phyloP scores from a whole-genome alignment of 1,140 invertebrate species.

The Euura saliciscinereae region DNA sequence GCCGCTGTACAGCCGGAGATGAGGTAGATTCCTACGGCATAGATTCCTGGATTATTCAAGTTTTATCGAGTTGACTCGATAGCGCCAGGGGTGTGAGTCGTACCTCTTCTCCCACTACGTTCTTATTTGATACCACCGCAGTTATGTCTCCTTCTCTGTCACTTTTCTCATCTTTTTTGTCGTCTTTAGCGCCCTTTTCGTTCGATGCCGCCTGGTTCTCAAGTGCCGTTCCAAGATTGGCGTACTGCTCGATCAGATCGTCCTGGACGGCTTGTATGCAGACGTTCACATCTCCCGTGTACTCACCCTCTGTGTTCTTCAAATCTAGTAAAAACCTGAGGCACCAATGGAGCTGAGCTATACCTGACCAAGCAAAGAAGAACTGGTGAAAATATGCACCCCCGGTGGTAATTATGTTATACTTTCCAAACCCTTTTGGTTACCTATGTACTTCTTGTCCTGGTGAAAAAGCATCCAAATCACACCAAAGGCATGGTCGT shows the following conservation, averaged over 20 bases:
- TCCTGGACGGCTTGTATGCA: conserved; percentile 25
- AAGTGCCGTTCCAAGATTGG: conserved; percentile 17
- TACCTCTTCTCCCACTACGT: neutral
- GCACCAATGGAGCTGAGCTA: conserved; percentile 26
- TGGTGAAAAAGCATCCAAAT: conserved; percentile 27
- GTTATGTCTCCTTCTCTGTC: neutral
- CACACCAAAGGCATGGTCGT: conserved; percentile 26
- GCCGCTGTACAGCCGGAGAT: neutral
- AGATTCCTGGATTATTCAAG: neutral
- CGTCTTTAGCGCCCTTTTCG: neutral
- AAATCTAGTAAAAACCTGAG: conserved; percentile 23
- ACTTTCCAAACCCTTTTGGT: neutral
- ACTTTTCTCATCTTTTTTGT: neutral
- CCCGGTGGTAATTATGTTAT: neutral
- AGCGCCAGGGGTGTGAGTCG: neutral
- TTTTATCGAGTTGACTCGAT: neutral
- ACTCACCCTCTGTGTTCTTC: conserved; percentile 18
- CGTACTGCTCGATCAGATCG: conserved; percentile 25
- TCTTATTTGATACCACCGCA: too few relatives aligned
- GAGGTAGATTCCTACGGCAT: neutral
- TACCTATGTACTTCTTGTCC: conserved; percentile 15
- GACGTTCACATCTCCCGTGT: conserved; percentile 22
- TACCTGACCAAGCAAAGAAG: conserved; percentile 14
- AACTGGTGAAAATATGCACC: neutral
- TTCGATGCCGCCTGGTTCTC: conserved; percentile 6